Base-by-base conservation (phyloP, 2,797 vertebrate species). In the Enteromius unitaeniatus region DNA sequence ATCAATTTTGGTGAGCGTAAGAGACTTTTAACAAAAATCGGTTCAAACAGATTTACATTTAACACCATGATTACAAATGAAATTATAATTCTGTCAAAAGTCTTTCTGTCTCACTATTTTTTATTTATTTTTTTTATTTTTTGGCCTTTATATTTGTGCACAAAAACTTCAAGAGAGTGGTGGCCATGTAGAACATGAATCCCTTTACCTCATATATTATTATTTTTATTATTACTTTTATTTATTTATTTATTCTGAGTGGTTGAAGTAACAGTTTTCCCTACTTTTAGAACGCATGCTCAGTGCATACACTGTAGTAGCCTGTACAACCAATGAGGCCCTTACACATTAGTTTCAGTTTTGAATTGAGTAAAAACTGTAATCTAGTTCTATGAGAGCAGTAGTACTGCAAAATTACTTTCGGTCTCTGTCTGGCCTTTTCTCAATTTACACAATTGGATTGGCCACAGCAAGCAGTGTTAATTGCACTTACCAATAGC, bases 391-490 rank as follows among this genome's bases (percentile, higher is more conserved):
- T 23, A 58, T 40, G 21, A 15, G 31, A 58, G 58, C 31, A 10
- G 21, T 34, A 23, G 21, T 10, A 19, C 34, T 58, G 23, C 5
- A 28, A 6, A 5, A 13, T 42, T 34, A 40, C 34, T 80, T 31
- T 40, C 10, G 14, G 23, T 26, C 34, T 45, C 51, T 58, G 6
- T 70, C 49, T 45, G 67, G 37, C 5, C 53, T 34, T 42, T 28
- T 58, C 67, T 70, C 37, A 42, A 11, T 37, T 67, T 31, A 21
- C 67, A 31, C 68, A 72, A 70, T 55, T 45, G 65, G 34, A 81
- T 49, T 75, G 80, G 28, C n/a, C 79, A 81, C 58, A 37, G 80
- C 34, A 21, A 21, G 10, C 68, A 74, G 55, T 64, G 58, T 75
- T 75, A 51, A 75, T 65, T 40, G 45, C 28, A 51, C 45, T 49